Conservation (phyloP, 2,797 vertebrate species). For the Phataginus tricuspis region DNA sequence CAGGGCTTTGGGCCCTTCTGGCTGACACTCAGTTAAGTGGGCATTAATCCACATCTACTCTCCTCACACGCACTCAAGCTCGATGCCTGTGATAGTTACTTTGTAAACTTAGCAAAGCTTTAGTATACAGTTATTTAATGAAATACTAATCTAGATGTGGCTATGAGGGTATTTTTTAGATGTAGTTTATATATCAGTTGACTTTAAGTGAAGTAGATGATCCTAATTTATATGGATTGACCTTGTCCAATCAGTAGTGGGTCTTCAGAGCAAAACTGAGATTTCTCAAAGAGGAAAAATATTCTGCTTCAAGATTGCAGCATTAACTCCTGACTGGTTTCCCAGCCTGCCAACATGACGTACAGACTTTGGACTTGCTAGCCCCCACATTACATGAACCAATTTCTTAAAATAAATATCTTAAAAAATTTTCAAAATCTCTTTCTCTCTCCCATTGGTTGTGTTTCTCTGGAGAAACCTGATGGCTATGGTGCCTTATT, state of each 20-base stretch:
- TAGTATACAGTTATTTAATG: neutral
- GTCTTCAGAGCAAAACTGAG: neutral
- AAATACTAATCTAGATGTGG: neutral
- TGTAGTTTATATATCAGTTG: neutral
- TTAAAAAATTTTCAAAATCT: neutral
- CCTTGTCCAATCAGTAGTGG: neutral
- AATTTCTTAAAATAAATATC: neutral
- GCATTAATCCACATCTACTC: accelerated
- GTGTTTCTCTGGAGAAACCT: no score
- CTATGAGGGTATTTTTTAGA: neutral
- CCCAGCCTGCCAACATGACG: neutral
- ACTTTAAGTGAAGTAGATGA: neutral
- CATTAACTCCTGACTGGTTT: neutral
- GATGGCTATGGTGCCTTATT: no score
- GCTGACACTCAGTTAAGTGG: no score
- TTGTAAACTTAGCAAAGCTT: neutral
- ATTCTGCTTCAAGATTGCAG: neutral
- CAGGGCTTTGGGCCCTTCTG: neutral
- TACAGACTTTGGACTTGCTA: neutral
- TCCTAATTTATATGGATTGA: neutral
- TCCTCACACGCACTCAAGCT: neutral
- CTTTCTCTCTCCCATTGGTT: no score
- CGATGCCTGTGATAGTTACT: neutral
- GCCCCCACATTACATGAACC: neutral
- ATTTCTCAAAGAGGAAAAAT: neutral